These are phyloP conservation scores for Rosalia funebris DNA, from an alignment of 2,888 invertebrate species.

Conservation along the genomic window DNA sequence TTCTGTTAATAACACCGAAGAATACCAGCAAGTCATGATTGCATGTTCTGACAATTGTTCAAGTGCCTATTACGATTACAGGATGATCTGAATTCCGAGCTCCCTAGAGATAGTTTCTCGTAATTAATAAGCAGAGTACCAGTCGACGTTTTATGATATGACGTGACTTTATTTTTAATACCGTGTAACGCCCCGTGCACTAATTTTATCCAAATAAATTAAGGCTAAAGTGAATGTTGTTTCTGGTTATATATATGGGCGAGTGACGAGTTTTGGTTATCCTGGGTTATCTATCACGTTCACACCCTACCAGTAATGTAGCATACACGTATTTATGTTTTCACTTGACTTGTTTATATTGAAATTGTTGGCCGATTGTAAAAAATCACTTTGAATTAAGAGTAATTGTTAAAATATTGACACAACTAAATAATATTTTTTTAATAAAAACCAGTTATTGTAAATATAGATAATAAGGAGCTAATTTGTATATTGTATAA, in stretches of 20 bases:
- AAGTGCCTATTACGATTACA: conserved; percentile 50
- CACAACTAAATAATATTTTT: conserved; percentile 40
- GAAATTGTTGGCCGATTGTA: conserved; percentile 42
- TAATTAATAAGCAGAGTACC: conserved; percentile 1
- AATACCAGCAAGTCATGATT: conserved; percentile 57
- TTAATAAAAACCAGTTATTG: conserved; percentile 31
- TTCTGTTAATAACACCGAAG: conserved; percentile 56
- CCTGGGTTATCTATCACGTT: no score
- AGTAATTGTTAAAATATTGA: conserved; percentile 38
- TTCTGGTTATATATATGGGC: no score
- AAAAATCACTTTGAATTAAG: conserved; percentile 39
- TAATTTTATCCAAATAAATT: no score
- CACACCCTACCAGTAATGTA: conserved; percentile 2
- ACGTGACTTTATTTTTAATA: background rate
- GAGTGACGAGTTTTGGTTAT: no score
- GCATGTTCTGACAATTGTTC: conserved; percentile 52
- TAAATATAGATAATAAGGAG: conserved; percentile 24
- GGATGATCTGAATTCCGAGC: conserved; percentile 20
- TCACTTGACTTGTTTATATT: conserved; percentile 35
- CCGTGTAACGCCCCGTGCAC: no score
- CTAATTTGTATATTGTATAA: conserved; percentile 32
- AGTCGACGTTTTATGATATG: background rate
- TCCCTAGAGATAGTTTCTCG: background rate
- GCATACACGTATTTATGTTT: conserved; percentile 32
- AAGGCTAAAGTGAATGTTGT: no score